Percentiles rank a stretch among this genome's conserved stretches.
Conservation (phyloP, 2,888 invertebrate species). For the Gymnocheta viridis region DNA sequence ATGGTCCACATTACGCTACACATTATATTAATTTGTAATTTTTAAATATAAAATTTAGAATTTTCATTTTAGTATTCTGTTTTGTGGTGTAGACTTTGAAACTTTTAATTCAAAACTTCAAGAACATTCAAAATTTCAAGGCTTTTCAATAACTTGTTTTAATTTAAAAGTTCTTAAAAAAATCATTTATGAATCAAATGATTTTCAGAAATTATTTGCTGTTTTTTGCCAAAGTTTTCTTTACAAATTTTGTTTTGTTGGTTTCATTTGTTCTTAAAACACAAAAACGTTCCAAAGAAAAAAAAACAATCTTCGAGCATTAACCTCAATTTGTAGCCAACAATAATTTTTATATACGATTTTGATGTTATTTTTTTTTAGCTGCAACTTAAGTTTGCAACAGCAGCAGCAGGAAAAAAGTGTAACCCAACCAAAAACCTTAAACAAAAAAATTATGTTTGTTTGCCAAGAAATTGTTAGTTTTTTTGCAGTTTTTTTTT, state of each 20-base stretch:
- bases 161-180: not conserved
- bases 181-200: not conserved
- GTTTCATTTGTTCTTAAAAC: slow-evolving; percentile 49
- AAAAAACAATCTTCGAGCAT: slow-evolving; percentile 63
- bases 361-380: slow-evolving; percentile 20
- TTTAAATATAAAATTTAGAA: too few species aligned
- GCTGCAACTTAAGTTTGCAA: slow-evolving; percentile 52
- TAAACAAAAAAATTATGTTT: slow-evolving; percentile 63
- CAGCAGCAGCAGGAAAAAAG: slow-evolving; percentile 32
- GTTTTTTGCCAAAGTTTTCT: slow-evolving; percentile 38
- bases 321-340: slow-evolving; percentile 70
- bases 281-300: slow-evolving; percentile 32
- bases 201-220: slow-evolving; percentile 37
- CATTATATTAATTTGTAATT: too few species aligned
- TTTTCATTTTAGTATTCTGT: too few species aligned
- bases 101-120: not conserved
- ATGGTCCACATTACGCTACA: too few species aligned
- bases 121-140: not conserved
- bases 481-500: slow-evolving; percentile 38
- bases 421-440: slow-evolving; percentile 49
- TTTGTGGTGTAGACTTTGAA: too few species aligned
- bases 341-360: slow-evolving; percentile 60
- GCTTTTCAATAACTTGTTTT: not conserved
- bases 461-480: slow-evolving; percentile 70
- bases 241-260: slow-evolving; percentile 1